phyloP scores from a whole-genome alignment of 2,888 invertebrate species.

The Sinotaia quadrata region DNA sequence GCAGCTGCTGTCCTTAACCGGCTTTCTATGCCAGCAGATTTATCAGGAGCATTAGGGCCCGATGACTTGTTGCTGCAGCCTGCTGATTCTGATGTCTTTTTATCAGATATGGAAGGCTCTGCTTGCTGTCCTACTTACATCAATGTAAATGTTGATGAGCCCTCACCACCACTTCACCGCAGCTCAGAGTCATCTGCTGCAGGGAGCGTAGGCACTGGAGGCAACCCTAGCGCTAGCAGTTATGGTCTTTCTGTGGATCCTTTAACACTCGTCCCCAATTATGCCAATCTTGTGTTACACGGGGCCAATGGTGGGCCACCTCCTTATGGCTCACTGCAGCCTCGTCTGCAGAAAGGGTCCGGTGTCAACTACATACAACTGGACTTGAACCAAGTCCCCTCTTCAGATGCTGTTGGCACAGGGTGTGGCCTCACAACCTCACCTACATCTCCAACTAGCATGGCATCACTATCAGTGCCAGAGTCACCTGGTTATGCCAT shows the following conservation, averaged over 20 bases:
- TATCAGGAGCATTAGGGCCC: conserved; percentile 26
- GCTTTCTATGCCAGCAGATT: conserved; percentile 35
- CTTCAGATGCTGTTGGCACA: conserved; percentile 34
- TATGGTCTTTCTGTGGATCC: conserved; percentile 27
- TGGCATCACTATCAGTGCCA: conserved; percentile 46
- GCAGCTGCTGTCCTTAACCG: conserved; percentile 13
- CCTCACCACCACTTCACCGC: conserved; percentile 5
- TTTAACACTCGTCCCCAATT: conserved; percentile 25
- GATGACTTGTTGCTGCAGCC: conserved; percentile 33
- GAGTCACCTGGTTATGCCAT: conserved; percentile 82
- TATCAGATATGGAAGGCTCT: conserved; percentile 36
- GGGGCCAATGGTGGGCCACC: not conserved
- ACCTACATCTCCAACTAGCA: conserved; percentile 56
- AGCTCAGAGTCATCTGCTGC: not conserved
- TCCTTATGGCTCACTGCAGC: too few species aligned
- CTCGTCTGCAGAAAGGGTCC: not conserved
- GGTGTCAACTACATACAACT: conserved; percentile 59
- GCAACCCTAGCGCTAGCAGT: too few species aligned
- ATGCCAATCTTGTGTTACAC: conserved; percentile 36
- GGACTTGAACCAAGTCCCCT: conserved; percentile 46
- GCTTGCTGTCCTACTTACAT: conserved; percentile 52
- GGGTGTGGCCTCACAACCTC: conserved; percentile 29
- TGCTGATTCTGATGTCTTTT: conserved; percentile 54
- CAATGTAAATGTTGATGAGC: conserved; percentile 51
- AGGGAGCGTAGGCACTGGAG: not conserved